Evolutionary conservation across 2,888 invertebrate species (phyloP).

Genomic region (Ophraella communa): DNA sequence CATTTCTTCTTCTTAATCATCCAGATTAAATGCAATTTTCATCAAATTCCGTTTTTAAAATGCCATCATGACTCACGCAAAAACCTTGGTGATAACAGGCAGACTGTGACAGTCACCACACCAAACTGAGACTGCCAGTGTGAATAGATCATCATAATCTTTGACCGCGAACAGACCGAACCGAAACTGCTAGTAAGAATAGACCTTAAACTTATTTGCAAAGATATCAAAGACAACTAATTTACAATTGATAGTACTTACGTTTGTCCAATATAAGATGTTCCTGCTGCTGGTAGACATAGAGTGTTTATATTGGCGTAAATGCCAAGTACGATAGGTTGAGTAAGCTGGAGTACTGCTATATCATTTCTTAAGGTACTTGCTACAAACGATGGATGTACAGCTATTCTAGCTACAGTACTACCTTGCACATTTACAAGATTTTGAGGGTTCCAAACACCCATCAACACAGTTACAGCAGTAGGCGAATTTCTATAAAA

Average conservation of each 20-base stretch:
- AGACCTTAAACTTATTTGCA: no score
- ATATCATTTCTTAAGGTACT: constrained; percentile 79
- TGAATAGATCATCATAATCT: no score
- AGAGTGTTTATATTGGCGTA: constrained; percentile 61
- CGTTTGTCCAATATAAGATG: constrained; percentile 21
- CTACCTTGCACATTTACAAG: constrained; percentile 39
- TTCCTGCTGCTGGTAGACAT: constrained; percentile 20
- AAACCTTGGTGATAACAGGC: no score
- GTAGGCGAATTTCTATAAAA: constrained; percentile 42
- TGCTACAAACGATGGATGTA: constrained; percentile 71
- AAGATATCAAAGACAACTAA: not conserved
- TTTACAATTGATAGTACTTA: not conserved
- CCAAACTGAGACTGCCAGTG: no score
- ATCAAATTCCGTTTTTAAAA: no score
- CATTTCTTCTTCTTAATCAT: no score
- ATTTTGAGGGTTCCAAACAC: constrained; percentile 45
- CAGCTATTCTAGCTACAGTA: constrained; percentile 37
- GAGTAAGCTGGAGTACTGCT: constrained; percentile 74
- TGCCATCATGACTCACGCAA: no score
- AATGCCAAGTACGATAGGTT: constrained; percentile 63
- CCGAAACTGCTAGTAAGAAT: no score
- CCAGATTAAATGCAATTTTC: no score
- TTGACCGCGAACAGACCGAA: no score
- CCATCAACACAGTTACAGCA: constrained; percentile 46
- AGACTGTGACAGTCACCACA: no score